Percentiles rank a stretch among this genome's conserved stretches.
Evolutionary conservation across 37 sponge, comb jelly and placozoan genomes (phyloP).

Genomic region (Haliclona indistincta): DNA sequence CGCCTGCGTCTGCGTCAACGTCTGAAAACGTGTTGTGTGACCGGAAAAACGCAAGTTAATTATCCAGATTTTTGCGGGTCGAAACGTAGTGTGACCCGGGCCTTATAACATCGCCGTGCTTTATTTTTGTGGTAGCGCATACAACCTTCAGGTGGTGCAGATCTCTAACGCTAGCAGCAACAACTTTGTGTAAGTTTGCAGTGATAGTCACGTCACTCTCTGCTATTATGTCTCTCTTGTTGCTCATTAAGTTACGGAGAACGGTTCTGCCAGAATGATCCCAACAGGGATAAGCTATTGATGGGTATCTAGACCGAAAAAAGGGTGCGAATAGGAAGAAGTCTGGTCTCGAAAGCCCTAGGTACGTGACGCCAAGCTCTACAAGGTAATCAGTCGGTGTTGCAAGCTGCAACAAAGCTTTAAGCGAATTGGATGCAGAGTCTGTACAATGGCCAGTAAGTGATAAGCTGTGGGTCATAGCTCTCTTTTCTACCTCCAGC

Average conservation of each 20-base stretch:
- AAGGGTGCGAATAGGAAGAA: slow-evolving; percentile 16
- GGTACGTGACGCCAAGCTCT: not conserved
- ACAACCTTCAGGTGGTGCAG: not conserved
- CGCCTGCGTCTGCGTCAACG: too few species aligned
- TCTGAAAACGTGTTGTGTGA: too few species aligned
- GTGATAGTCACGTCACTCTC: not conserved
- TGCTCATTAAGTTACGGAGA: slow-evolving; percentile 1
- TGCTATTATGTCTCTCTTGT: not conserved
- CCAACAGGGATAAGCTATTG: slow-evolving; percentile 36
- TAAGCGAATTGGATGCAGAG: slow-evolving; percentile 24
- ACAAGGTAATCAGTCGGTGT: not conserved
- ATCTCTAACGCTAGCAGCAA: not conserved
- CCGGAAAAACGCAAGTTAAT: too few species aligned
- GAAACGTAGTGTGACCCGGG: too few species aligned
- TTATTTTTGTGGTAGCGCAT: not conserved
- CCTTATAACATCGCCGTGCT: not conserved
- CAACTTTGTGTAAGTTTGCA: not conserved
- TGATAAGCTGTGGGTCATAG: not conserved
- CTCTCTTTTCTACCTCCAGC: slow-evolving; percentile 26
- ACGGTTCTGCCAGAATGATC: slow-evolving; percentile 17
- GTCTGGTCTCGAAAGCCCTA: not conserved
- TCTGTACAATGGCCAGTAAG: slow-evolving; percentile 37
- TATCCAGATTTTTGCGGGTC: too few species aligned
- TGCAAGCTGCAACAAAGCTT: slow-evolving; percentile 3
- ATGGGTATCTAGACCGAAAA: slow-evolving; percentile 3